phyloP scores from a whole-genome alignment of 30 jellyfish, hydroid and myxozoan genomes.

The Catostylus mosaicus region DNA sequence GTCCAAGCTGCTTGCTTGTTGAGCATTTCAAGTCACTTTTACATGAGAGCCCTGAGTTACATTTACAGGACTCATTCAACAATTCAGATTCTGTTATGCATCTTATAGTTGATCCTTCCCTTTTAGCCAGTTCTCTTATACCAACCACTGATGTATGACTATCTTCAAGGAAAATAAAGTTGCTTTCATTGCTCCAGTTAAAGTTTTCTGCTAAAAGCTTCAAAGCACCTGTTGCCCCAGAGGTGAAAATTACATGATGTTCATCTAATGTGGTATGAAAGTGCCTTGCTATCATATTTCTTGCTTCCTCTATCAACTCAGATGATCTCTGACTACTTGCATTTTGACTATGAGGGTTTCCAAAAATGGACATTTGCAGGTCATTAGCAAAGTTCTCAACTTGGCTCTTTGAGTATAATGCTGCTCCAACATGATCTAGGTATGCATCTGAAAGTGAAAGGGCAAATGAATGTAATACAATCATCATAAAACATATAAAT shows the following conservation, averaged over 20 bases:
- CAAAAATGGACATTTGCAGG: conserved; percentile 21
- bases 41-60: neutral
- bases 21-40: neutral
- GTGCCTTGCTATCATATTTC: conserved; percentile 54
- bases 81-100: conserved; percentile 41
- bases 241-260: conserved; percentile 59
- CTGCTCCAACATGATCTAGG: conserved; percentile 63
- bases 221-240: conserved; percentile 78
- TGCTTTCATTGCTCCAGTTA: conserved; percentile 29
- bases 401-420: conserved; percentile 58
- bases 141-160: conserved; percentile 77
- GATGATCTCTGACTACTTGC: conserved; percentile 52
- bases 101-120: conserved; percentile 7
- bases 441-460: conserved; percentile 34
- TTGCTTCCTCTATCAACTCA: conserved; percentile 40
- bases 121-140: conserved; percentile 44
- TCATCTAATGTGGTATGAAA: conserved; percentile 60
- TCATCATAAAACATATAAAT: too few relatives aligned
- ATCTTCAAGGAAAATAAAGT: conserved; percentile 49
- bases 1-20: neutral
- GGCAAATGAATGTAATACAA: too few relatives aligned
- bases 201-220: conserved; percentile 55
- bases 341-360: conserved; percentile 71
- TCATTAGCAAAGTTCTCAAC: conserved; percentile 11
- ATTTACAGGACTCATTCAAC: neutral